Conservation (phyloP, 2,113 vertebrate species). For the Plotosus lineatus region DNA sequence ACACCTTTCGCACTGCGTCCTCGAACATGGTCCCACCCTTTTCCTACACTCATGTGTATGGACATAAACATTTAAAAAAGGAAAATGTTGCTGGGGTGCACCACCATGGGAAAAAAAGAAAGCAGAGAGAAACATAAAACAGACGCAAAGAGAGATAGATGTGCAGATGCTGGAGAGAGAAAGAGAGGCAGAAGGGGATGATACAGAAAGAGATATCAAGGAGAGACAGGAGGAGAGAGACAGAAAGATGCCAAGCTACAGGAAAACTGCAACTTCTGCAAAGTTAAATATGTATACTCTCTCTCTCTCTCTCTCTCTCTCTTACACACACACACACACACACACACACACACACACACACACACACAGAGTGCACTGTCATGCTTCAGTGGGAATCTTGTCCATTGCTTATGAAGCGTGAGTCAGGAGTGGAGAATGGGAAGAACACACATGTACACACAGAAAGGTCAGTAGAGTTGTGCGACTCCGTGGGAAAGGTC, state of each 20-base stretch:
- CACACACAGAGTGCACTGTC: constrained; percentile 62
- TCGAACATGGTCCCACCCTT: neutral
- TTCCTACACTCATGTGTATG: no score
- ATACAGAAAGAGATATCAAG: no score
- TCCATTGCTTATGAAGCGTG: constrained; percentile 6
- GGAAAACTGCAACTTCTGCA: constrained; percentile 44
- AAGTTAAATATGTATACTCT: neutral
- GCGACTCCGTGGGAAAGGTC: constrained; percentile 54
- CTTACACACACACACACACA: neutral
- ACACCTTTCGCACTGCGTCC: neutral
- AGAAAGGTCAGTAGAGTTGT: constrained; percentile 41
- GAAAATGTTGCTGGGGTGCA: constrained; percentile 49
- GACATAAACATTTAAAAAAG: constrained; percentile 67
- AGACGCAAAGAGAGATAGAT: no score
- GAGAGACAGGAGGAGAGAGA: no score
- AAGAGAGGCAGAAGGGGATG: no score
- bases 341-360: constrained; percentile 63
- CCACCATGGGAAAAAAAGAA: neutral
- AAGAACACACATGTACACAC: constrained; percentile 25
- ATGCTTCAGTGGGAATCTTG: constrained; percentile 46
- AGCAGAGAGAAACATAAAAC: constrained; percentile 49
- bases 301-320: constrained; percentile 42
- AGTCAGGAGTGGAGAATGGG: constrained; percentile 42
- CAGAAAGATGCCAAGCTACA: no score
- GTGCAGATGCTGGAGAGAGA: no score